Evolutionary conservation across 2,113 vertebrate genomes (phyloP).

Genomic region (Loxodonta africana): DNA sequence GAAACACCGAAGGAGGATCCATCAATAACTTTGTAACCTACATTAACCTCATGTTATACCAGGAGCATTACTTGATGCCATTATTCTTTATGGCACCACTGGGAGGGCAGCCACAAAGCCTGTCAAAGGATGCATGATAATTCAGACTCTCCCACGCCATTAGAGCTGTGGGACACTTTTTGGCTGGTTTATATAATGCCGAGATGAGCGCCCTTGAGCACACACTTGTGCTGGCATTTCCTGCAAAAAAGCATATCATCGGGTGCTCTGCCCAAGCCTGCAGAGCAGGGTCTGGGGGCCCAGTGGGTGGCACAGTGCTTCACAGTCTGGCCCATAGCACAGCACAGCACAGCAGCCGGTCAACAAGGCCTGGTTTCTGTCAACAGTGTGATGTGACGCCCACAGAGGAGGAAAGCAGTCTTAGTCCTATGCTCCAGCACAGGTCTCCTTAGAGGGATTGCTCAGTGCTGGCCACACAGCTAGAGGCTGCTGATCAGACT

Average conservation of each 20-base stretch:
- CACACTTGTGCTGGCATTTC: not conserved
- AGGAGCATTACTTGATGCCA: not conserved
- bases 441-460: not conserved
- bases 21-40: not conserved
- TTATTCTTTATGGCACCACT: not conserved
- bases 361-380: not conserved
- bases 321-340: not conserved
- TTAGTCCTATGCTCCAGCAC: accelerated
- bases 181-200: not conserved
- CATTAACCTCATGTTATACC: not conserved
- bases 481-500: not conserved
- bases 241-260: no score
- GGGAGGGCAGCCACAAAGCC: not conserved
- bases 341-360: not conserved
- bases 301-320: accelerated
- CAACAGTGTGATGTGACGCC: not conserved
- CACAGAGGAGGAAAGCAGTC: not conserved
- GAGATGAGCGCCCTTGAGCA: not conserved
- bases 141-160: not conserved
- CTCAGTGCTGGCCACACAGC: not conserved
- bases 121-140: not conserved
- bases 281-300: not conserved
- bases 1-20: not conserved
- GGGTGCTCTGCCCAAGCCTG: not conserved
- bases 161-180: not conserved